Evolutionary conservation across 2,797 vertebrate genomes (phyloP).

Genomic region (Valencia hispanica): DNA sequence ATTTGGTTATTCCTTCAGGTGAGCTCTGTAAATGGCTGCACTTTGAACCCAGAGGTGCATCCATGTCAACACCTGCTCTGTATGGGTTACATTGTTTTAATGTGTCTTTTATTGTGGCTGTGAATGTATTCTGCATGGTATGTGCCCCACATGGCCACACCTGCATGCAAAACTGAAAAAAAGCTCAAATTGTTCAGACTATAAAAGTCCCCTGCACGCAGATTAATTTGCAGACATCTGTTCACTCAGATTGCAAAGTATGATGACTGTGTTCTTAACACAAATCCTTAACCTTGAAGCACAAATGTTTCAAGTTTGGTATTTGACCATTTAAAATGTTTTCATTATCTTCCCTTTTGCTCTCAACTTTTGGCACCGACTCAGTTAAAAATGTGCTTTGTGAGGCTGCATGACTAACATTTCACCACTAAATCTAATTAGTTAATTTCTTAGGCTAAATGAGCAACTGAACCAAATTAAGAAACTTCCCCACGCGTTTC

Average conservation of each 20-base stretch:
- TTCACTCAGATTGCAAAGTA: background rate
- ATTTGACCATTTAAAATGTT: background rate
- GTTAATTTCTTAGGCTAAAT: slow-evolving; percentile 10
- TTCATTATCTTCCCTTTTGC: background rate
- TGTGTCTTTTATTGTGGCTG: background rate
- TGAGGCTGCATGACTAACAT: slow-evolving; percentile 3
- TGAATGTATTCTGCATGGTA: background rate
- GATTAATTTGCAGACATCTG: background rate
- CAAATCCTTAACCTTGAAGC: background rate
- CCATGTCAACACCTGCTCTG: background rate
- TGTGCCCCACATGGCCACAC: background rate
- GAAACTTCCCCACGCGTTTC: background rate
- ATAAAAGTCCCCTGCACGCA: background rate
- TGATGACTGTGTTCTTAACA: background rate
- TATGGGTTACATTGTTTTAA: background rate
- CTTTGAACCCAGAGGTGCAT: background rate
- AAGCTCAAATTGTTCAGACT: background rate
- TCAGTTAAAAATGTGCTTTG: background rate
- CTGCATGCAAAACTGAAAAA: background rate
- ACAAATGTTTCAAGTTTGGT: background rate
- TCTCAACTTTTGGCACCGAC: background rate
- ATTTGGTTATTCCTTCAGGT: background rate
- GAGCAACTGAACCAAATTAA: background rate
- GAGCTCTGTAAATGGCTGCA: background rate
- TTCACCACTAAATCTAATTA: slow-evolving; percentile 13